phyloP scores from a whole-genome alignment of 2,113 vertebrate genomes.

The Octodon degus region DNA sequence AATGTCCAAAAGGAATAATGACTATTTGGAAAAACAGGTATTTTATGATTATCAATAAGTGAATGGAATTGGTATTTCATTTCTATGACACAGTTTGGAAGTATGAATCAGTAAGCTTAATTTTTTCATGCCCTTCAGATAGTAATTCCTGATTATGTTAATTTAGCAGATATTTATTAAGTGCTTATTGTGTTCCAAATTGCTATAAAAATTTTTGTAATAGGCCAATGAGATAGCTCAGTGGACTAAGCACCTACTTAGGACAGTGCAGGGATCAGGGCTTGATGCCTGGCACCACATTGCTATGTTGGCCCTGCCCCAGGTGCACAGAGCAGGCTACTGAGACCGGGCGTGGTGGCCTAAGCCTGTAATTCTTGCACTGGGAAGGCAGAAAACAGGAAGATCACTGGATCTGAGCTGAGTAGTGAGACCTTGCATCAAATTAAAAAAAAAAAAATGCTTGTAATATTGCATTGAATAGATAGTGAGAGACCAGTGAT shows the following conservation, averaged over 20 bases:
- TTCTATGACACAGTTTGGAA: constrained; percentile 10
- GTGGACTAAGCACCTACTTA: too few relatives aligned
- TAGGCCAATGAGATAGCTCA: background rate
- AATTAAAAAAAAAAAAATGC: background rate
- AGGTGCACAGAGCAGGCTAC: too few relatives aligned
- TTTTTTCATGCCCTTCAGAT: constrained; percentile 30
- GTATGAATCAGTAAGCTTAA: constrained; percentile 14
- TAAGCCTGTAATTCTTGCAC: too few relatives aligned
- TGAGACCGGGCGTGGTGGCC: too few relatives aligned
- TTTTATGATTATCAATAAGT: background rate
- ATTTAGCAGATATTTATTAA: constrained; percentile 39
- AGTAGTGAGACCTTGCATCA: too few relatives aligned
- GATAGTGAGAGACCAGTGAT: background rate
- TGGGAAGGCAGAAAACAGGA: too few relatives aligned
- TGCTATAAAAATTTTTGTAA: constrained; percentile 21
- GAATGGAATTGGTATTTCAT: background rate
- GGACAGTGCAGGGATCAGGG: too few relatives aligned
- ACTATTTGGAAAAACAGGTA: background rate
- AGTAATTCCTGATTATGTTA: constrained; percentile 32
- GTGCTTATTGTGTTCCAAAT: background rate
- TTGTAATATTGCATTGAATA: background rate
- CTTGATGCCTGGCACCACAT: too few relatives aligned
- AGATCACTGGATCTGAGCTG: too few relatives aligned
- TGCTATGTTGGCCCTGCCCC: too few relatives aligned
- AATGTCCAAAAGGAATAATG: constrained; percentile 8